These are phyloP conservation scores for Alosa alosa DNA, from an alignment of 2,113 vertebrate genomes.

Conservation along the genomic window DNA sequence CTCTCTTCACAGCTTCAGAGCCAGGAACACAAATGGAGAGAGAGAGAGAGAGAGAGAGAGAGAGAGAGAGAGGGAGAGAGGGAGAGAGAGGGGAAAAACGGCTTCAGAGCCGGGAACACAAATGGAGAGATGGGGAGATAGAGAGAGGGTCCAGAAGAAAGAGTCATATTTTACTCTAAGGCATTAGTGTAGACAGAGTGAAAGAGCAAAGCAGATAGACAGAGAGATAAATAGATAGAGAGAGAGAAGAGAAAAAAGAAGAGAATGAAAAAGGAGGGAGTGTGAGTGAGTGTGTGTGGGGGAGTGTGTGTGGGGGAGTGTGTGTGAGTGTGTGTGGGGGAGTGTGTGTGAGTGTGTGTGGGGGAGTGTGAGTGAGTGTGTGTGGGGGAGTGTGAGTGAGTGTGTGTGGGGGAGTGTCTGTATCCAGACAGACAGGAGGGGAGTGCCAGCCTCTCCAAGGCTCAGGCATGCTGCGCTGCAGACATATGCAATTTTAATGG, in stretches of 20 bases:
- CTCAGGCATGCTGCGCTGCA: background rate
- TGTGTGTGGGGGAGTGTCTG: background rate
- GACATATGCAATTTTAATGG: background rate
- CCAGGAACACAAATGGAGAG: background rate
- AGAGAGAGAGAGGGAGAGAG: background rate
- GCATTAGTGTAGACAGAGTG: background rate
- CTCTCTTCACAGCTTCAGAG: background rate
- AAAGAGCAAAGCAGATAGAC: background rate
- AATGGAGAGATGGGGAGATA: background rate
- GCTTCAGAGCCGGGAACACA: background rate
- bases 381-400: background rate
- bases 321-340: background rate
- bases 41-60: background rate
- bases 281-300: background rate
- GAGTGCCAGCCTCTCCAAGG: background rate
- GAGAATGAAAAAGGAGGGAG: background rate
- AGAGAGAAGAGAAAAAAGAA: conserved; percentile 16
- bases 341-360: background rate
- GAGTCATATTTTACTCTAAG: background rate
- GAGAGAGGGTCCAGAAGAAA: background rate
- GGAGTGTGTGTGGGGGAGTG: too few species aligned
- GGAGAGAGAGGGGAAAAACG: background rate
- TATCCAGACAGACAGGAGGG: background rate
- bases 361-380: background rate
- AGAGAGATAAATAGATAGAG: conserved; percentile 17